Percentiles rank a stretch among this genome's conserved stretches.
Evolutionary conservation across 2,797 vertebrate genomes (phyloP).

Genomic region (Sphenodon punctatus): DNA sequence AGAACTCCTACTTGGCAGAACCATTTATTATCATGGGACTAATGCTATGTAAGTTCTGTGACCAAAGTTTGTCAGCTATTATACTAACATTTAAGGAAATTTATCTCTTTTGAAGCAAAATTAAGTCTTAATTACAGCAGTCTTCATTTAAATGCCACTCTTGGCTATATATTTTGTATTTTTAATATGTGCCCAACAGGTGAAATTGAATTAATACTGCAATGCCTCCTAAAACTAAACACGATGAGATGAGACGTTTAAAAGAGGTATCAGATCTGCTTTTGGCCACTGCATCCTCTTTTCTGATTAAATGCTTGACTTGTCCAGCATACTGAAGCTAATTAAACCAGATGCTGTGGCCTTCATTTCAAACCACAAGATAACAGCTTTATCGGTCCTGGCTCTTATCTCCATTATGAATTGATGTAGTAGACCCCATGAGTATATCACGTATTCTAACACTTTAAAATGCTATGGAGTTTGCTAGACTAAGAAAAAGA

Average conservation of each 20-base stretch:
- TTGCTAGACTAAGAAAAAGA: neutral
- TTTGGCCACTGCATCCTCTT: neutral
- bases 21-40: neutral
- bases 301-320: constrained; percentile 38
- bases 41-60: neutral
- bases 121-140: constrained; percentile 10
- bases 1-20: neutral
- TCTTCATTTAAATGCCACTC: neutral
- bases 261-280: constrained; percentile 16
- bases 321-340: constrained; percentile 31
- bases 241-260: neutral
- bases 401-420: neutral
- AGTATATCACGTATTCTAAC: neutral
- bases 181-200: neutral
- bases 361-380: neutral
- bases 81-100: neutral
- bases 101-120: neutral
- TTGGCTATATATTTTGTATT: neutral
- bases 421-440: neutral
- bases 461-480: neutral
- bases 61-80: rapidly evolving
- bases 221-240: neutral
- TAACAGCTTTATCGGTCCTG: neutral
- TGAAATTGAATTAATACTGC: constrained; percentile 28
- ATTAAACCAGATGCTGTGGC: neutral